These are phyloP conservation scores for Neoaliturus tenellus DNA, from an alignment of 2,888 invertebrate species.

Conservation along the genomic window DNA sequence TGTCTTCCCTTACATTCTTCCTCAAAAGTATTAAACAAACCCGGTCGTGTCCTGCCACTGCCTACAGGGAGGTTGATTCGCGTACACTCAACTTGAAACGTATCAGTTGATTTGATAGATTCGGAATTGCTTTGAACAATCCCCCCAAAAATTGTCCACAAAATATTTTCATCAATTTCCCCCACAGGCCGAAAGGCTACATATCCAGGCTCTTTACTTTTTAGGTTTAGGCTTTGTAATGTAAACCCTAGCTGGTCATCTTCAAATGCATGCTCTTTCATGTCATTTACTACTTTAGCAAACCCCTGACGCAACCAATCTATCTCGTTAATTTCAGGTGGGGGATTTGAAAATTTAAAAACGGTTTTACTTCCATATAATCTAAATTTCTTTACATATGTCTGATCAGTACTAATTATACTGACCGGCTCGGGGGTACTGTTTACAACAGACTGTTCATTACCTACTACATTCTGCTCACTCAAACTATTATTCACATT, in stretches of 20 bases:
- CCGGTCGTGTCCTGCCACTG: constrained; percentile 17
- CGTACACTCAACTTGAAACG: constrained; percentile 56
- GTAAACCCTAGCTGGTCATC: constrained; percentile 29
- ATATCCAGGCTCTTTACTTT: constrained; percentile 14
- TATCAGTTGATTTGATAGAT: not conserved
- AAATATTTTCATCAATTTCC: constrained; percentile 15
- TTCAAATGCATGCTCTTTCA: not conserved
- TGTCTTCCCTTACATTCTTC: not conserved
- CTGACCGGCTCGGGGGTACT: not conserved
- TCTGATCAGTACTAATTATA: not conserved
- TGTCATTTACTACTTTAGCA: not conserved
- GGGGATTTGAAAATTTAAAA: constrained; percentile 15
- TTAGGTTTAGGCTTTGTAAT: constrained; percentile 7
- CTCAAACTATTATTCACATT: too few relatives aligned
- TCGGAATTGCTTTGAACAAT: constrained; percentile 32
- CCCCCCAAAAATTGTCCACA: constrained; percentile 43
- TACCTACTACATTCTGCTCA: too few relatives aligned
- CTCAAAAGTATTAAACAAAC: constrained; percentile 49
- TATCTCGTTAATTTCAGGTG: not conserved
- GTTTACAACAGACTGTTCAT: too few relatives aligned
- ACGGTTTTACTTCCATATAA: not conserved
- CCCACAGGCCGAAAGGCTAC: constrained; percentile 12
- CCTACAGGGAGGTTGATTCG: constrained; percentile 45
- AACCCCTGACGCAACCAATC: constrained; percentile 20
- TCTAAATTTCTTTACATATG: constrained; percentile 37